Base-by-base conservation (phyloP, 2,797 vertebrate species). In the Notolabrus celidotus region DNA sequence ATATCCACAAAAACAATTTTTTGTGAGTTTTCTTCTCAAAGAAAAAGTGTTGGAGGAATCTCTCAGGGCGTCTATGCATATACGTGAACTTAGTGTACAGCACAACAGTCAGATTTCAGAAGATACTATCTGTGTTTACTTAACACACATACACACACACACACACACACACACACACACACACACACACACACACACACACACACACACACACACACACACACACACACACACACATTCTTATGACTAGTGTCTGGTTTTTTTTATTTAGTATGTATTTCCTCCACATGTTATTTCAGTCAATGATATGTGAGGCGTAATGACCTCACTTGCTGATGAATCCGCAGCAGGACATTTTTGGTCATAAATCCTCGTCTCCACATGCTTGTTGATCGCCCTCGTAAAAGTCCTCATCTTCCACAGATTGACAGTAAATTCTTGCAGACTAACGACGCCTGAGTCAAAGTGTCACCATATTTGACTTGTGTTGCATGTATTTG, bases 401-500 rank as follows among this genome's bases (percentile, higher is more conserved):
- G 53, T 71, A 68, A 75, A 80, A 67, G 41, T 61, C 53, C 10
- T 77, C 60, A 72, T 64, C 43, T 53, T 63, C 27, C 41, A 64
- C 66, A 69, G 54, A 79, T 34, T 51, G 68, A 61, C 66, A 51
- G 60, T 72, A 69, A 67, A 80, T 62, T 67, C 25, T 34, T 55
- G 10, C 47, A 25, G 59, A 60, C 39, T 5, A 42, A 64, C 45
- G n/a, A 39, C 45, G 58, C 57, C 36, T 10, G 38, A 34, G 53
- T 64, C 42, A 3, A 63, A 58, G 58, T 50, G 53, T 71, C 47
- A 42, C 36, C 2, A 31, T 22, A 46, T 63, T 41, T 19, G 61
- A 77, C 73, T 63, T 49, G 25, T 38, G 46, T 38, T 42, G 60
- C 34, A 54, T 46, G 23, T n/a, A 67, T 85, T 78, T 74, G 51